Evolutionary conservation across 2,888 invertebrate genomes (phyloP), one percentile per base, ranked within the genome.

Genomic region (Drosophila meridionalis): DNA sequence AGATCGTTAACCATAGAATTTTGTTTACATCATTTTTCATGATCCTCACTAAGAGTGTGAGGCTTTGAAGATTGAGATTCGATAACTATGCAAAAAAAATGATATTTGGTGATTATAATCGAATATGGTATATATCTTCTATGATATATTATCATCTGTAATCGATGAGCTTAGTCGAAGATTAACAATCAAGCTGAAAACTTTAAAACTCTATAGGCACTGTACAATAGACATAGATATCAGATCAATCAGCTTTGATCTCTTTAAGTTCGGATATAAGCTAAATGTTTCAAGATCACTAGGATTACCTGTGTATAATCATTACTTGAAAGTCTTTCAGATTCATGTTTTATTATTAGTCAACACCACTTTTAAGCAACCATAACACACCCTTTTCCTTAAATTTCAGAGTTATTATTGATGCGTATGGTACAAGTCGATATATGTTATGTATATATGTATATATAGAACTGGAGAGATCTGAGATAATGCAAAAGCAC

Each of bases 401-500:
- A 58, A 30, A 9, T 60, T 50, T 52, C 56, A 32, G 28, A 63
- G 71, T 20, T 70, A 63, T 59, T 69, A 58, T 53, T 47, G 71
- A 70, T 71, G 57, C n/a, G 34, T 52, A 36, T 30, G 42, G 50
- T 4, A 32, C 4, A 30, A 30, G 30, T 14, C 30, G 48, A 32
- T 30, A 70, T 69, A 59, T 55, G 3, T 5, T 48, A 30, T 38
- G 7, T 26, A 30, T n/a, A 30, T 9, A n/a, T 30, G 1, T 28
- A 28, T 28, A 40, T n/a, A 42, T 68, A 52, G 73, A 83, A 82
- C 75, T 74, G 61, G 38, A 68, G 57, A 84, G 85, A 85, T 89
- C 71, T 58, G 3, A 74, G 84, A 84, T 84, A 89, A 78, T 84
- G 82, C 62, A 36, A 70, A 73, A 76, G 58, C 72, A 78, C 76